A percentile compares a stretch with the other conserved stretches of the same genome.
Evolutionary conservation across 2,888 invertebrate species (phyloP).

Genomic region (Criorhina ranunculi): DNA sequence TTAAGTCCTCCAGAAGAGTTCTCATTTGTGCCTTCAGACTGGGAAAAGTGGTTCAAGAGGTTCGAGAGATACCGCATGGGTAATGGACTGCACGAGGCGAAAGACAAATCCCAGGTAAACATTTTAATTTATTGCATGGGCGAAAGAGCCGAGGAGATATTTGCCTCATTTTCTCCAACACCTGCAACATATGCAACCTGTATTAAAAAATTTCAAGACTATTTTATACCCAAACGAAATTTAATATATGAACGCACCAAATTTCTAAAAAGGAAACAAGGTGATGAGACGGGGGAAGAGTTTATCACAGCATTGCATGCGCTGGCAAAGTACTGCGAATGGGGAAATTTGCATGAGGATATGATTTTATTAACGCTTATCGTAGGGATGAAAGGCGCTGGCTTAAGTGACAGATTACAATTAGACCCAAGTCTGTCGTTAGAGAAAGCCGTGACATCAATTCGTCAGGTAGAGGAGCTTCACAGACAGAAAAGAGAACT

Average conservation of each 20-base stretch:
- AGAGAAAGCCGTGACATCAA: slow-evolving; percentile 14
- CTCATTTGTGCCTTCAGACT: slow-evolving; percentile 18
- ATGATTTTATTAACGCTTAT: not conserved
- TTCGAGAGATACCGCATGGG: slow-evolving; percentile 24
- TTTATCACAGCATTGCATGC: slow-evolving; percentile 15
- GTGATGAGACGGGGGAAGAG: slow-evolving; percentile 14
- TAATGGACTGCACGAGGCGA: slow-evolving; percentile 13
- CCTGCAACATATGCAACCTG: slow-evolving; percentile 21
- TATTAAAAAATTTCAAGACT: slow-evolving; percentile 20
- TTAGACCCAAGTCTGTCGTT: not conserved
- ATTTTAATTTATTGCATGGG: slow-evolving; percentile 31
- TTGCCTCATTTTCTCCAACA: slow-evolving; percentile 1
- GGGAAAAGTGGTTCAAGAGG: slow-evolving; percentile 18
- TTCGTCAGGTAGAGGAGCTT: slow-evolving; percentile 5
- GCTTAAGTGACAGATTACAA: not conserved
- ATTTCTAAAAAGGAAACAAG: slow-evolving; percentile 31
- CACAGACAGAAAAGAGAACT: not conserved
- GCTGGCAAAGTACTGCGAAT: slow-evolving; percentile 1
- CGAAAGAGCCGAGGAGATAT: slow-evolving; percentile 26
- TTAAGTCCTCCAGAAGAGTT: slow-evolving; percentile 19
- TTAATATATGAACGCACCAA: slow-evolving; percentile 9
- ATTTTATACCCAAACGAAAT: slow-evolving; percentile 12
- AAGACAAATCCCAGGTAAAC: slow-evolving; percentile 10
- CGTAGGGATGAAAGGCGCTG: not conserved
- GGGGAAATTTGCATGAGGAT: not conserved